Conservation (phyloP, 2,888 invertebrate genomes). For the Drosophila percnosoma region DNA sequence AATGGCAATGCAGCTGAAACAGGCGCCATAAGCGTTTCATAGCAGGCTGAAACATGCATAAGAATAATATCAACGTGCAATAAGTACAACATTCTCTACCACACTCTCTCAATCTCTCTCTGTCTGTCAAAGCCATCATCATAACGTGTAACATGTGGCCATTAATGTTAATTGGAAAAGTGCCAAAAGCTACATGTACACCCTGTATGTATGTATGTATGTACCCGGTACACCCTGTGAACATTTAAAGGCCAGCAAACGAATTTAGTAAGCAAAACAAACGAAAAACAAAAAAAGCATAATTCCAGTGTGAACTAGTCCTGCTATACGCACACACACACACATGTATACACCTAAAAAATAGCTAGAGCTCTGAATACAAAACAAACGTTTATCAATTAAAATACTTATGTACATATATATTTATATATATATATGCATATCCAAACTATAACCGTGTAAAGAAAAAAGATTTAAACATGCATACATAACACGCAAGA, state of each 20-base stretch:
- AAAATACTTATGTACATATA: conserved; percentile 11
- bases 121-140: conserved; percentile 46
- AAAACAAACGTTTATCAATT: neutral
- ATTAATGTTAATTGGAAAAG: conserved; percentile 46
- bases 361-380: neutral
- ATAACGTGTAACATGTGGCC: conserved; percentile 54
- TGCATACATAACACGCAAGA: neutral
- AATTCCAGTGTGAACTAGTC: conserved; percentile 27
- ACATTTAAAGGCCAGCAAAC: conserved; percentile 4
- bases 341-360: neutral
- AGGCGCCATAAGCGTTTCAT: conserved; percentile 84
- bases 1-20: conserved; percentile 71
- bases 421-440: conserved; percentile 18
- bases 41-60: conserved; percentile 56
- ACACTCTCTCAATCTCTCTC: conserved; percentile 20
- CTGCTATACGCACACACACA: neutral
- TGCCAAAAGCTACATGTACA: conserved; percentile 54
- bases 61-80: conserved; percentile 45
- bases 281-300: neutral
- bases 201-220: conserved; percentile 7
- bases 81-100: conserved; percentile 23
- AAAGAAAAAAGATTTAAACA: neutral
- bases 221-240: neutral
- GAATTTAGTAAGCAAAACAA: conserved; percentile 7
- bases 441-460: neutral